Percentiles rank a stretch among this genome's conserved stretches.
Conservation (phyloP, 2,113 vertebrate genomes). For the Cheirogaleus medius region DNA sequence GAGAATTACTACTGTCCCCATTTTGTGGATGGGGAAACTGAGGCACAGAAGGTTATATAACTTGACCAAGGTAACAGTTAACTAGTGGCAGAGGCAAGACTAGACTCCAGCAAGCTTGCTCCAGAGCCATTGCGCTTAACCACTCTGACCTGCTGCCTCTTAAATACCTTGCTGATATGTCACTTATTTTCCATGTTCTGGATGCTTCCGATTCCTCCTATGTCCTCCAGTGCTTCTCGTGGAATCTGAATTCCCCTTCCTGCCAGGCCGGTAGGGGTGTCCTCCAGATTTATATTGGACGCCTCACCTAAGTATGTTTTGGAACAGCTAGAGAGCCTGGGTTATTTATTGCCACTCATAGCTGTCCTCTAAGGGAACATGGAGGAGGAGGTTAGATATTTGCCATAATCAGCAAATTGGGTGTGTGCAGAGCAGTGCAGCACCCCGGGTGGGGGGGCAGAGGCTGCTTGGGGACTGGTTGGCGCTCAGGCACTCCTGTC, state of each 20-base stretch:
- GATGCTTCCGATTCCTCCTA: not conserved
- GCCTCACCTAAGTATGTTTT: not conserved
- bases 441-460: not conserved
- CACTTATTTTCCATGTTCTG: not conserved
- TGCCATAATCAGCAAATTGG: not conserved
- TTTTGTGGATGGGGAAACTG: not conserved
- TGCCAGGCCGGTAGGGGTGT: not conserved
- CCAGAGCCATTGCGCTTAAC: not conserved
- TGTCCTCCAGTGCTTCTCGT: not conserved
- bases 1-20: not conserved
- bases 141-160: not conserved
- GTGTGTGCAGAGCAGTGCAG: not conserved
- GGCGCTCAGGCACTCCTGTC: not conserved
- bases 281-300: not conserved
- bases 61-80: not conserved
- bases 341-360: not conserved
- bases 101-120: not conserved
- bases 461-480: not conserved
- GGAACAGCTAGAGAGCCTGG: not conserved
- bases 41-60: not conserved
- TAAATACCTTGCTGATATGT: not conserved
- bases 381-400: not conserved
- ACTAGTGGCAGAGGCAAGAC: not conserved
- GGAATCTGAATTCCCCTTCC: not conserved
- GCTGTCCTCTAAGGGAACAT: not conserved